Evolutionary conservation across 2,888 invertebrate species (phyloP), one percentile per base, ranked within the genome.

Genomic region (Pristionchus japonicus): DNA sequence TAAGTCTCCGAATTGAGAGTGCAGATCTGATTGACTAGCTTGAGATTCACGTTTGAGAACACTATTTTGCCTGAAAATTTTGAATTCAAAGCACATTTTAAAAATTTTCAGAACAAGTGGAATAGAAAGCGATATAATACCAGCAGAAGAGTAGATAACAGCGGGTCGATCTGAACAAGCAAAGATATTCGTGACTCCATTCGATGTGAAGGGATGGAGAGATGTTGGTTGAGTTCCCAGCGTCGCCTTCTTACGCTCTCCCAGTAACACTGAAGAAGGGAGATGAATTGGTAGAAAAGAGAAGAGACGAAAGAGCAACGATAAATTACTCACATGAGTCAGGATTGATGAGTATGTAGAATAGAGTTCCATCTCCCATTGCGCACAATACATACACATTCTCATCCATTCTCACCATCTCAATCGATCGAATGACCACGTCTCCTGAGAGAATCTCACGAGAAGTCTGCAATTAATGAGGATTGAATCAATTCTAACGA

Each of bases 141-240:
- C 87, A 27, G 37, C 87, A n/a, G 98, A 90, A 13, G 98, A 98
- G 95, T 99, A 99, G 92, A 99, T 98, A 23, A 99, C 99, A 0
- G 99, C 98, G 11, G 92, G 99, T 85, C 99, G 96, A 95, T 99
- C 99, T 0, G 98, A 98, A 95, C 99, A 99, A 37, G 98, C 99
- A 95, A 99, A 99, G 57, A 99, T 98, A 95, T 98, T 99, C 27
- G 97, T 97, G 97, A 91, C 97, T 15, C 90, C 90, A 49, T 91
- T 57, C 3, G 92, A 90, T 17, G 86, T 96, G 95, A 99, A 99
- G 13, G 97, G 97, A 90, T 97, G 96, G 88, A 99, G 95, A 23
- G 97, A 97, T 0, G 98, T 98, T 23, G 99, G 99, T 94, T 99
- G 98, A 0, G 99, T 99, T 86, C 99, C 99, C 7, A 99, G 95